Evolutionary conservation across 1,140 invertebrate species (phyloP), one percentile per base, ranked within the genome.

Genomic region (Diorhabda sublineata): DNA sequence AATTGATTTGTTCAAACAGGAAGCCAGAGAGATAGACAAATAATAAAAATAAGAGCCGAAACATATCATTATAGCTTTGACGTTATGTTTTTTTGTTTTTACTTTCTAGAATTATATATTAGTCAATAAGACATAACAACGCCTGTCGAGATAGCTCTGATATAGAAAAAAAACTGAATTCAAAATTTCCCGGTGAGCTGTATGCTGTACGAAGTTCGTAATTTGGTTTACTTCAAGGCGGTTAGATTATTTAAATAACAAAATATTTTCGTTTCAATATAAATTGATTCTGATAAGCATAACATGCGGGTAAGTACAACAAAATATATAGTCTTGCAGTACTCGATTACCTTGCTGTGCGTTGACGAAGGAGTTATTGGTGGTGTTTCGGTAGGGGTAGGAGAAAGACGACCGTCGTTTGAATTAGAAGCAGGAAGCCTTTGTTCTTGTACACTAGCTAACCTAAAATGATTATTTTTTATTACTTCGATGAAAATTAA

Each of bases 401-500:
- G 88, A 3, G 89, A 89, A n/a, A 87, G 78, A 68, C 88, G 84
- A n/a, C 88, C 90, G 69, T 89, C 89, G n/a, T 82, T 79, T 71
- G 85, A 83, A 72, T 87, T 86, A 79, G 83, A 76, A 61, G 87
- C 83, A 7, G 92, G 92, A 69, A 93, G 83, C 73, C 94, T 88
- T 81, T 97, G 94, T 81, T 97, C 95, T 86, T 97, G 95, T 47
- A 97, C 95, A 79, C 94, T 95, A 57, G 95, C 95, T 81, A 97
- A 87, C 79, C 95, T 97, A 43, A 52, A 63, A 69, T 45, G 5
- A 61, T 45, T 58, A 5, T 26, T 5, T 44, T 45, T 41, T 8
- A 58, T 45, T 2, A 26, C 26, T 26, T 26, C 26, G 26, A 26
- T 26, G 26, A 26, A 26, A 26, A 26, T 26, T 26, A 26, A 26